Evolutionary conservation across 1,140 invertebrate species (phyloP).

Genomic region (Callitettix versicolor): DNA sequence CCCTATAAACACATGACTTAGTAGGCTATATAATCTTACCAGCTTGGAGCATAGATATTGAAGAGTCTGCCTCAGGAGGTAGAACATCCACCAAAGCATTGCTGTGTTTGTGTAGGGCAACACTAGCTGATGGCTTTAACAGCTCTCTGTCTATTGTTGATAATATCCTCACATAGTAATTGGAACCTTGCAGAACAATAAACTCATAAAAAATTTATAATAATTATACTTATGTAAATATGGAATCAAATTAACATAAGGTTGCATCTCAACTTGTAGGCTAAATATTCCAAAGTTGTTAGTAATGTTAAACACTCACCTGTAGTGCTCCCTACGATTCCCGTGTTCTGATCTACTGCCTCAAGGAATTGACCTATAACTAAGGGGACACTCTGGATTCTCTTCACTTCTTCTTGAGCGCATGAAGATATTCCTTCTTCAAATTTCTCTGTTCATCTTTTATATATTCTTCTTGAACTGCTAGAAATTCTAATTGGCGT

Average conservation of each 20-base stretch:
- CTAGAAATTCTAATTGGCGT: conserved; percentile 88
- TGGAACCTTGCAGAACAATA: conserved; percentile 54
- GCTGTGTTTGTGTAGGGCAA: conserved; percentile 94
- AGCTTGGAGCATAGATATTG: conserved; percentile 90
- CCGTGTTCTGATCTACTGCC: conserved; percentile 95
- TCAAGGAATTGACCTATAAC: conserved; percentile 97
- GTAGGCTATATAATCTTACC: too few relatives aligned
- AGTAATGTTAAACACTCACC: conserved; percentile 33
- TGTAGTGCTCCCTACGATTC: conserved; percentile 78
- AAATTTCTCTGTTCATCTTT: conserved; percentile 97
- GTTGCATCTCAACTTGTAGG: conserved; percentile 1
- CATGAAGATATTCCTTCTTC: conserved; percentile 95
- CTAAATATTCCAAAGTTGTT: neutral
- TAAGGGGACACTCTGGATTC: conserved; percentile 93
- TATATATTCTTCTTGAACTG: conserved; percentile 97
- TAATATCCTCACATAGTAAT: conserved; percentile 95
- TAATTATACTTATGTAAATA: neutral
- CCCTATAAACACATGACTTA: too few relatives aligned
- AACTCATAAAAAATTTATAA: conserved; percentile 1
- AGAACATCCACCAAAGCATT: conserved; percentile 96
- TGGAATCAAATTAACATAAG: neutral
- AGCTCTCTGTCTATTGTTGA: conserved; percentile 93
- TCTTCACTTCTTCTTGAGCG: conserved; percentile 95
- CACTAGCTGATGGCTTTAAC: conserved; percentile 88
- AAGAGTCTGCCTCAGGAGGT: conserved; percentile 95